These are phyloP conservation scores for Petrocephalus microphthalmus DNA, from an alignment of 2,113 vertebrate genomes.

Conservation along the genomic window DNA sequence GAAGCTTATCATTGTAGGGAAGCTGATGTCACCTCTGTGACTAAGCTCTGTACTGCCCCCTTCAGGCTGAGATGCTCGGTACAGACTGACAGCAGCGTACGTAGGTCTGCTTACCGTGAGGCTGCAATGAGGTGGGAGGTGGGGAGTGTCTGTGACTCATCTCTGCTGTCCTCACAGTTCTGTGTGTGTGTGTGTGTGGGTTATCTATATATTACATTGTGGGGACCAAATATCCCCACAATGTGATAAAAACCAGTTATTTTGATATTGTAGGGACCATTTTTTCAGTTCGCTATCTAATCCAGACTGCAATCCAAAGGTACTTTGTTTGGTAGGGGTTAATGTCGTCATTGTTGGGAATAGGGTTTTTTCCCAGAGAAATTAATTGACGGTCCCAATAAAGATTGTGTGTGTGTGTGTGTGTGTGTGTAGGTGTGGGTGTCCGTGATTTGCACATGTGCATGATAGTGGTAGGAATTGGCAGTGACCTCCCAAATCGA, in stretches of 20 bases:
- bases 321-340: background rate
- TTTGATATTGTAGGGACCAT: too few species aligned
- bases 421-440: too few species aligned
- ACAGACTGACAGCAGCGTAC: conserved; percentile 63
- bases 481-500: background rate
- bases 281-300: too few species aligned
- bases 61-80: conserved; percentile 47
- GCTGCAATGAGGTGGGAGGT: conserved; percentile 72
- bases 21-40: conserved; percentile 35
- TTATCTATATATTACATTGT: too few species aligned
- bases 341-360: background rate
- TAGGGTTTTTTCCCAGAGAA: too few species aligned
- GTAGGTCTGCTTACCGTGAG: conserved; percentile 64
- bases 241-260: too few species aligned
- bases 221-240: too few species aligned
- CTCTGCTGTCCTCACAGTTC: conserved; percentile 38
- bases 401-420: too few species aligned
- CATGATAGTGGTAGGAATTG: background rate
- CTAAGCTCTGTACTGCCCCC: conserved; percentile 13
- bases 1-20: conserved; percentile 39
- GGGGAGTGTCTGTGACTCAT: conserved; percentile 45
- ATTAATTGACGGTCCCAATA: too few species aligned
- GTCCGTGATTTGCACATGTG: background rate
- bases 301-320: too few species aligned
- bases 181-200: conserved; percentile 25